These are phyloP conservation scores for Sebastes wilsoni DNA, from an alignment of 2,797 vertebrate genomes.

Conservation along the genomic window DNA sequence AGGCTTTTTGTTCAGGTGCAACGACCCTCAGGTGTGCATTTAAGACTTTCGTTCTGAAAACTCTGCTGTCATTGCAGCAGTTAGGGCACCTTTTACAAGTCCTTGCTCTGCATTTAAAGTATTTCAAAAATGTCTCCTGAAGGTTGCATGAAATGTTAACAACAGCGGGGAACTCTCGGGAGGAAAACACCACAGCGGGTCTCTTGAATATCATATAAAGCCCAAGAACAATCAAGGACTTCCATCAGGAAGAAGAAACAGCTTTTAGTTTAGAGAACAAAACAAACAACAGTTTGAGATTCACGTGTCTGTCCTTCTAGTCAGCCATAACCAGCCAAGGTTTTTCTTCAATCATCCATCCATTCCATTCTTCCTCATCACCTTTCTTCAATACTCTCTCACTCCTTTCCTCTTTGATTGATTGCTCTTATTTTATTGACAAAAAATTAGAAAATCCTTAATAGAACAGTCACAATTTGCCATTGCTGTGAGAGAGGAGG, in stretches of 20 bases:
- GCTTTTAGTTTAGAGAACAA: constrained; percentile 9
- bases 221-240: constrained; percentile 47
- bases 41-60: constrained; percentile 32
- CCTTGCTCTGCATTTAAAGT: constrained; percentile 35
- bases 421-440: constrained; percentile 1
- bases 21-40: constrained; percentile 17
- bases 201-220: constrained; percentile 38
- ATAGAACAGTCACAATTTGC: background rate
- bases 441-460: background rate
- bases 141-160: constrained; percentile 65
- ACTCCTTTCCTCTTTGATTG: background rate
- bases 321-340: background rate
- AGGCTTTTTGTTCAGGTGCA: constrained; percentile 16
- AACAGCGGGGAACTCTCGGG: constrained; percentile 26
- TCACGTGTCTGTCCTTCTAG: background rate
- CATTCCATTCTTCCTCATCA: background rate
- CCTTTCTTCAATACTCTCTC: background rate
- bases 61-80: constrained; percentile 31
- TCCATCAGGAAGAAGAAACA: background rate
- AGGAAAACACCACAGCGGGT: constrained; percentile 35
- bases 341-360: background rate
- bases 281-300: background rate
- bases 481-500: background rate
- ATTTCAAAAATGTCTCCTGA: constrained; percentile 44
- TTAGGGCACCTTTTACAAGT: constrained; percentile 34